Conservation (phyloP, 2,888 invertebrate genomes). For the Macrophya annulata region DNA sequence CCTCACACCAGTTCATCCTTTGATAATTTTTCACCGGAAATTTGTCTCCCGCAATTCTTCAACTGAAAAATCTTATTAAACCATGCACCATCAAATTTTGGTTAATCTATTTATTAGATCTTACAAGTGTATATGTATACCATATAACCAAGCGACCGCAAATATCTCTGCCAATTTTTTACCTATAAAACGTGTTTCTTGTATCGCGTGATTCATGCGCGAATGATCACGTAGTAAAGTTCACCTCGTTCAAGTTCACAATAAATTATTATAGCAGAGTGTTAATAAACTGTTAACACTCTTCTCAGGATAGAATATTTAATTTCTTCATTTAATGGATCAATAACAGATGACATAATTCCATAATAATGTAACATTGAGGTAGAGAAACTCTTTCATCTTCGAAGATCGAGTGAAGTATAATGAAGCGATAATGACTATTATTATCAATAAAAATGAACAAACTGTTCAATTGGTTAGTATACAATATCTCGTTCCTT, state of each 20-base stretch:
- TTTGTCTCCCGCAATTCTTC: background rate
- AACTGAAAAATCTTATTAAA: background rate
- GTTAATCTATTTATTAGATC: background rate
- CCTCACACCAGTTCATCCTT: slow-evolving; percentile 3
- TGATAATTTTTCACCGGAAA: background rate
- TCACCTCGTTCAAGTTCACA: slow-evolving; percentile 19
- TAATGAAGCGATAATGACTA: background rate
- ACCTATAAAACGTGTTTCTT: slow-evolving; percentile 31
- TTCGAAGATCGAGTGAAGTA: background rate
- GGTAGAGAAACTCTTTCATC: background rate
- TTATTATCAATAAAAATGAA: background rate
- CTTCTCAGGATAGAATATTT: background rate
- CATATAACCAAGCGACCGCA: background rate
- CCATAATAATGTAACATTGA: background rate
- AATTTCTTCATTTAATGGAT: background rate
- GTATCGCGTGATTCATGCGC: slow-evolving; percentile 27
- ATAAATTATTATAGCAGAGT: background rate
- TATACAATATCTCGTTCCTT: background rate
- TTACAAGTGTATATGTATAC: background rate
- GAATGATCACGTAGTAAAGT: slow-evolving; percentile 38
- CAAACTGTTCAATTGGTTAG: background rate
- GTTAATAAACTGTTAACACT: background rate
- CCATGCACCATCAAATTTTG: background rate
- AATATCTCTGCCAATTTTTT: slow-evolving; percentile 7
- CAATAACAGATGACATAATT: background rate